Evolutionary conservation across 2,113 vertebrate genomes (phyloP).

Genomic region (Petroica traversi): DNA sequence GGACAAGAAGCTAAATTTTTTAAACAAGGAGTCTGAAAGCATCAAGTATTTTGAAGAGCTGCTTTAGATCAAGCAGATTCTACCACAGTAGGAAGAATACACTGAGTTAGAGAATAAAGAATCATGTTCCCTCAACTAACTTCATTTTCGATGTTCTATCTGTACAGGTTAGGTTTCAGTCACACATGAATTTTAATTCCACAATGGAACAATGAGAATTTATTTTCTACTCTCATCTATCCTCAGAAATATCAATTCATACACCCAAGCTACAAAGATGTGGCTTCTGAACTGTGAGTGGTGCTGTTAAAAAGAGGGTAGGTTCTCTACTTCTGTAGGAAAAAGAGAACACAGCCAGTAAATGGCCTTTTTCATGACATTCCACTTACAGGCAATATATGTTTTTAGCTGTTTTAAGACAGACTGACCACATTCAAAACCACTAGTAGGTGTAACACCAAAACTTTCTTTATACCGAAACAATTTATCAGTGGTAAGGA

Average conservation of each 20-base stretch:
- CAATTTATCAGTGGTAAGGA: not conserved
- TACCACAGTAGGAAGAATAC: not conserved
- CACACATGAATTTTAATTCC: not conserved
- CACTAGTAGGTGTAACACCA: not conserved
- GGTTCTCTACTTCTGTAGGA: not conserved
- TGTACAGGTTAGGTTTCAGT: not conserved
- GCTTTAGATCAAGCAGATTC: not conserved
- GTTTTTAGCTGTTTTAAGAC: not conserved
- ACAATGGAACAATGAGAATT: not conserved
- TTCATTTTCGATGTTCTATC: not conserved
- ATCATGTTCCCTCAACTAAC: not conserved
- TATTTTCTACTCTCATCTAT: not conserved
- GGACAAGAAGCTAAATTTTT: not conserved
- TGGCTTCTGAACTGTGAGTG: not conserved
- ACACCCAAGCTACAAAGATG: not conserved
- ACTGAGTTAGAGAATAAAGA: not conserved
- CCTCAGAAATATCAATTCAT: not conserved
- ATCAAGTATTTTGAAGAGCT: not conserved
- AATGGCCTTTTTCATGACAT: not conserved
- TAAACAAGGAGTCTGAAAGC: not conserved
- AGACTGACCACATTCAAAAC: not conserved
- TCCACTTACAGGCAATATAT: not conserved
- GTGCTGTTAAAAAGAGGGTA: not conserved
- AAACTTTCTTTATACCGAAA: not conserved
- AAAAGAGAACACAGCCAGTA: not conserved